Conservation (phyloP, 2,888 invertebrate genomes). For the Bombyx huttoni region DNA sequence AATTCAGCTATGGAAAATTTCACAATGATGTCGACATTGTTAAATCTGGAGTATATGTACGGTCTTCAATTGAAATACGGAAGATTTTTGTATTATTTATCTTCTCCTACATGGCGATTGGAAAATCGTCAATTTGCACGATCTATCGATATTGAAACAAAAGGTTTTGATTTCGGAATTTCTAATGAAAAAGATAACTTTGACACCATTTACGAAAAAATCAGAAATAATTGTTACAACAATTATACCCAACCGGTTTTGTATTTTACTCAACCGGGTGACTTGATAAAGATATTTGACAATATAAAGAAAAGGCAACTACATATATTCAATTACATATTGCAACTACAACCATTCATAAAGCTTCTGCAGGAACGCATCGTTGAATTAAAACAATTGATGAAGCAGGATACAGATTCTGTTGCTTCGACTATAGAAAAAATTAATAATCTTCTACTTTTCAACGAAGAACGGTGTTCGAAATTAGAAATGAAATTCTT, state of each 20-base stretch:
- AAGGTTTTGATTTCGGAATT: slow-evolving; percentile 49
- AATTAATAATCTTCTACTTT: slow-evolving; percentile 32
- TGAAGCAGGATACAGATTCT: slow-evolving; percentile 33
- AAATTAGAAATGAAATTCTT: slow-evolving; percentile 67
- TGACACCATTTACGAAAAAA: slow-evolving; percentile 45
- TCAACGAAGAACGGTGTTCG: slow-evolving; percentile 62
- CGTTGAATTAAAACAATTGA: slow-evolving; percentile 44
- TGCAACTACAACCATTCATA: slow-evolving; percentile 66
- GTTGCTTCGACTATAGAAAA: slow-evolving; percentile 29
- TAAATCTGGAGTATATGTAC: slow-evolving; percentile 76
- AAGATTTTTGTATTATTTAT: slow-evolving; percentile 77
- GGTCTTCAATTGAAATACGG: slow-evolving; percentile 76
- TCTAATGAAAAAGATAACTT: slow-evolving; percentile 50
- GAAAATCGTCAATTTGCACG: slow-evolving; percentile 63
- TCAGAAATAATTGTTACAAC: slow-evolving; percentile 54
- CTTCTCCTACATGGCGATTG: slow-evolving; percentile 74
- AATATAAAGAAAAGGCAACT: slow-evolving; percentile 76
- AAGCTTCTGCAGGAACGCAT: slow-evolving; percentile 60
- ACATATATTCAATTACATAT: slow-evolving; percentile 74
- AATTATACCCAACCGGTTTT: slow-evolving; percentile 60
- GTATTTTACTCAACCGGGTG: slow-evolving; percentile 69
- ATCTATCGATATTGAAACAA: slow-evolving; percentile 55
- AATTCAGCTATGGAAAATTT: slow-evolving; percentile 46
- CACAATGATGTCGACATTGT: slow-evolving; percentile 52
- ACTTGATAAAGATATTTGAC: slow-evolving; percentile 71